Percentiles rank a stretch among this genome's conserved stretches.
phyloP scores from a whole-genome alignment of 2,888 invertebrate species.

The Acronicta aceris region DNA sequence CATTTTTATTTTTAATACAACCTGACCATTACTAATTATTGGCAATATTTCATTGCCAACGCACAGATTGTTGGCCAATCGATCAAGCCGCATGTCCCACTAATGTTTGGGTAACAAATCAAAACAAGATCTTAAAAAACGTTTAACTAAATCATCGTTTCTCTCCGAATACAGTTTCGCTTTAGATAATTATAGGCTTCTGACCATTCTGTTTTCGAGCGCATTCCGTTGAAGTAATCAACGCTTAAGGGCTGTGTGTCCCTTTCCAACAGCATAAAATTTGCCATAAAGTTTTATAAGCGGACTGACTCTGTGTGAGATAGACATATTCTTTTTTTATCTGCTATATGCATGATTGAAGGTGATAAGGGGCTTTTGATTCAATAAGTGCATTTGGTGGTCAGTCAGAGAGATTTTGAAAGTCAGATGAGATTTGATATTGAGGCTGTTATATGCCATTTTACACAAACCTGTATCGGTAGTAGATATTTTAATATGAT shows the following conservation, averaged over 20 bases:
- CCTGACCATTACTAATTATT: constrained; percentile 27
- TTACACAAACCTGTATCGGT: too few relatives aligned
- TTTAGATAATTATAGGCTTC: constrained; percentile 87
- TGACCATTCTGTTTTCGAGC: constrained; percentile 67
- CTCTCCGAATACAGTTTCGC: constrained; percentile 82
- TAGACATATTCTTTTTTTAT: not conserved
- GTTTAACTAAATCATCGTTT: constrained; percentile 87
- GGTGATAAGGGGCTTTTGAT: constrained; percentile 2
- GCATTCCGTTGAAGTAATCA: constrained; percentile 79
- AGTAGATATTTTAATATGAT: too few relatives aligned
- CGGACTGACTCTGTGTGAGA: constrained; percentile 18
- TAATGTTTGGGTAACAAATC: constrained; percentile 85
- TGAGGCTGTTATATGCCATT: not conserved
- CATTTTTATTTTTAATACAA: constrained; percentile 20
- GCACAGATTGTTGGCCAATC: constrained; percentile 52
- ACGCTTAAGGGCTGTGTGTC: constrained; percentile 58
- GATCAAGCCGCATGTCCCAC: constrained; percentile 59
- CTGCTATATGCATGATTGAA: constrained; percentile 1
- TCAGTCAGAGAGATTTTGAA: not conserved
- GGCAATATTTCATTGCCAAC: constrained; percentile 42
- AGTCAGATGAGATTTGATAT: constrained; percentile 1
- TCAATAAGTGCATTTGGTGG: not conserved
- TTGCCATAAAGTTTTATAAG: constrained; percentile 47
- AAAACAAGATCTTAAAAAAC: constrained; percentile 83
- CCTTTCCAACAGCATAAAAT: constrained; percentile 43